Evolutionary conservation across 2,113 vertebrate species (phyloP), one percentile per base, ranked within the genome.

Genomic region (Pyxicephalus adspersus): DNA sequence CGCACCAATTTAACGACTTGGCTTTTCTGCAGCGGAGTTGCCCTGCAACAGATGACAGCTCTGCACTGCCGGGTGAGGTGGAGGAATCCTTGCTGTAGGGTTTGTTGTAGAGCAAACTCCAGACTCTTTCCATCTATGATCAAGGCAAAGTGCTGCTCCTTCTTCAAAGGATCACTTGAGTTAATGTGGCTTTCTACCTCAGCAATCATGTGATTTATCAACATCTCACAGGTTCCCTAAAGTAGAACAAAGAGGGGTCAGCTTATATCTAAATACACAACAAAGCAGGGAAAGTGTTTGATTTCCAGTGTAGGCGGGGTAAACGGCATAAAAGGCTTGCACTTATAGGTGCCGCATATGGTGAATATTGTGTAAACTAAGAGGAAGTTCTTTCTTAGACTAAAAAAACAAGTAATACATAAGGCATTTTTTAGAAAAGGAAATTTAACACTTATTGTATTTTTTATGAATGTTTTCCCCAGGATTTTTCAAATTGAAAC

Each of bases 11-110:
- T 91, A 8, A 96, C 94, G 84, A 96, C 89, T 61, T 94, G 84
- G n/a, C 94, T 95, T 84, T 96, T 96, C 89, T 96, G 95, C 64
- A 95, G 87, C 0, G 95, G 95, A 0, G 95, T 95, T 50, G 94
- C 95, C 76, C 85, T 90, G 86, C 95, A 96, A 86, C 95, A 96
- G 80, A 96, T 87, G 54, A 96, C 95, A 5, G 94, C 92, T 0
- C 88, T 91, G 75, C 95, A 94, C 58, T 72, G 76, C 29, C 83
- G 77, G 0, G 93, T 89, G 67, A 96, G 88, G 54, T 90, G 88
- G 79, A 96, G 85, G 84, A 96, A 95, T 38, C 72, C 31, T 22
- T 25, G 87, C 76, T 92, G 89, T 13, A 95, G 83, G 23, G 85
- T 90, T 20, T 93, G 90, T 5, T 94, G 91, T 80, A 96, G 88